Percentiles rank a stretch among this genome's conserved stretches.
These are phyloP conservation scores for Sebastes oblongus DNA, from an alignment of 2,797 vertebrate species.

Conservation along the genomic window DNA sequence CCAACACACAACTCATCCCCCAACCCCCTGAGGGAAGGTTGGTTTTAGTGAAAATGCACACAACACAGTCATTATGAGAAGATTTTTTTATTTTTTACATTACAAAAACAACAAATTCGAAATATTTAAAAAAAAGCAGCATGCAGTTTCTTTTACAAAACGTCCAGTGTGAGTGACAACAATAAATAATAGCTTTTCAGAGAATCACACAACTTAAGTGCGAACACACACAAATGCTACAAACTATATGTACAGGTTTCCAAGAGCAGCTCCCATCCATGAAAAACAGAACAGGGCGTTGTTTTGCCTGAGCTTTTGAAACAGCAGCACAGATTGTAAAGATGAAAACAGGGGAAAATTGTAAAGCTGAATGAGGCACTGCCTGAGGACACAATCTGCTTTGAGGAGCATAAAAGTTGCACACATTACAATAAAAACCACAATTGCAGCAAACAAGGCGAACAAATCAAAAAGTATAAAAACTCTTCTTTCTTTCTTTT, in stretches of 20 bases:
- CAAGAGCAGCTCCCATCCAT: constrained; percentile 59
- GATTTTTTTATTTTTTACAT: constrained; percentile 71
- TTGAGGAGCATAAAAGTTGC: constrained; percentile 30
- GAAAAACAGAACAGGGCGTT: constrained; percentile 21
- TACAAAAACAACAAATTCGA: constrained; percentile 34
- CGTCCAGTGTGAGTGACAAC: constrained; percentile 75
- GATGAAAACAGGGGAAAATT: constrained; percentile 25
- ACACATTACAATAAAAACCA: constrained; percentile 31
- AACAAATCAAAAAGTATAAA: constrained; percentile 38
- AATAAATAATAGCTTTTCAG: constrained; percentile 82
- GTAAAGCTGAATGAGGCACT: constrained; percentile 48
- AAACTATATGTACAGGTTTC: constrained; percentile 77
- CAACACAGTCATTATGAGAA: constrained; percentile 40
- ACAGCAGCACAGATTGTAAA: constrained; percentile 8
- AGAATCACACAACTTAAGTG: constrained; percentile 74
- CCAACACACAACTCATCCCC: constrained; percentile 27
- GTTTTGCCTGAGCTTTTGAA: constrained; percentile 12
- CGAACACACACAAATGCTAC: constrained; percentile 74
- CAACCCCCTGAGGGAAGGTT: constrained; percentile 11
- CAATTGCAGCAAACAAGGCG: constrained; percentile 26
- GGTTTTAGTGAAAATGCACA: constrained; percentile 39
- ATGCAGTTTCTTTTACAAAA: constrained; percentile 58
- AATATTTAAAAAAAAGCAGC: constrained; percentile 48
- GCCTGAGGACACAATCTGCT: constrained; percentile 47
- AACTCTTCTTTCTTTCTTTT: constrained; percentile 27